Conservation (phyloP, 2,113 vertebrate genomes). For the Naja naja region DNA sequence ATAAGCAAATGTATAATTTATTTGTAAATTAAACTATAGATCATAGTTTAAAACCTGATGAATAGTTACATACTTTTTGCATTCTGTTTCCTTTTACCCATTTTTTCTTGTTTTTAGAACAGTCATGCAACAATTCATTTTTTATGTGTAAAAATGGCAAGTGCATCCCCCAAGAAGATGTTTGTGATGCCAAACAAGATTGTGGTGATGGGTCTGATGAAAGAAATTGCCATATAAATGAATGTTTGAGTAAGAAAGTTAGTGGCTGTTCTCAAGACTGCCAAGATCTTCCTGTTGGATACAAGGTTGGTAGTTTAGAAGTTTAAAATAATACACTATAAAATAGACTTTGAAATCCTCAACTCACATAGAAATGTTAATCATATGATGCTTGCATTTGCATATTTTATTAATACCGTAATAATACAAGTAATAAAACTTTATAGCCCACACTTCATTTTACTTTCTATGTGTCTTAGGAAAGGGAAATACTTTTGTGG, state of each 20-base stretch:
- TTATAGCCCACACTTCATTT: neutral
- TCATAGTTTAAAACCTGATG: neutral
- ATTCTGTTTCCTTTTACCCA: slow-evolving; percentile 38
- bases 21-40: neutral
- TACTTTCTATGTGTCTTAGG: neutral
- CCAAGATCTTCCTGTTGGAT: slow-evolving; percentile 89
- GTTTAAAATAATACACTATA: neutral
- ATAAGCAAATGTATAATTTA: neutral
- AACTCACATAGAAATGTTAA: neutral
- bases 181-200: slow-evolving; percentile 89
- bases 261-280: slow-evolving; percentile 97
- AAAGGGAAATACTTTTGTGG: neutral
- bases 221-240: slow-evolving; percentile 90
- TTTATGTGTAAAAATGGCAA: slow-evolving; percentile 97
- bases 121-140: slow-evolving; percentile 95
- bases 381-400: neutral
- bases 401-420: neutral
- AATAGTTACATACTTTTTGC: slow-evolving; percentile 42
- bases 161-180: slow-evolving; percentile 81
- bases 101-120: slow-evolving; percentile 80
- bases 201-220: slow-evolving; percentile 94
- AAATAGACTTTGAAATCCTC: neutral
- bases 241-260: slow-evolving; percentile 91
- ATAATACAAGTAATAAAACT: neutral
- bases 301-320: slow-evolving; percentile 81